Conservation (phyloP, 1,140 invertebrate genomes). For the Mycetomoellerius zeteki region DNA sequence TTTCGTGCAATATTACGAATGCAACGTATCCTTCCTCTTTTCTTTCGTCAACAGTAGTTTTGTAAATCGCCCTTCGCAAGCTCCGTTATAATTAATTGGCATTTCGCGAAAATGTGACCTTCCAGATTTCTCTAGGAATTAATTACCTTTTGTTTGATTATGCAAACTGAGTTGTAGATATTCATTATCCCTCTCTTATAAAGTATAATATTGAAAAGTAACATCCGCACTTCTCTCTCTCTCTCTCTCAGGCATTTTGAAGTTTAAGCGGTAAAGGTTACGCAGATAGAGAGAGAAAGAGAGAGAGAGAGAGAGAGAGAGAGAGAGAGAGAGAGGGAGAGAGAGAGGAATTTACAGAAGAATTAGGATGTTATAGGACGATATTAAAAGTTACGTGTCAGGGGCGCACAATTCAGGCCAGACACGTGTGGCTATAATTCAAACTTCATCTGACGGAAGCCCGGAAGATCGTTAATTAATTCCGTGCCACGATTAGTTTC, state of each 20-base stretch:
- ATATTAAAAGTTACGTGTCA: conserved; percentile 20
- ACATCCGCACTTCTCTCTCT: not conserved
- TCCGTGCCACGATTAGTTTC: not conserved
- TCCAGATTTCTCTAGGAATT: not conserved
- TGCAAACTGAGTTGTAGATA: not conserved
- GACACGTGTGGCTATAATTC: not conserved
- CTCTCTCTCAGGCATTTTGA: not conserved
- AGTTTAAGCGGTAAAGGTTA: conserved; percentile 12
- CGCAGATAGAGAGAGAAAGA: not conserved
- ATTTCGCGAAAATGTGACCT: not conserved
- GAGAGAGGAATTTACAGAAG: not conserved
- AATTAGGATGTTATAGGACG: not conserved
- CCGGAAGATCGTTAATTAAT: conserved; percentile 21
- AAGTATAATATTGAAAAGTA: not conserved
- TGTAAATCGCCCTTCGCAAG: not conserved
- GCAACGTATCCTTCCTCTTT: not conserved
- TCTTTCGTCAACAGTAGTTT: not conserved
- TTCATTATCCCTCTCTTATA: not conserved
- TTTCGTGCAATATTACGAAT: not conserved
- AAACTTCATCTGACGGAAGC: not conserved
- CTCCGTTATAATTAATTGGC: not conserved
- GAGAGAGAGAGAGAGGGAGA: no score
- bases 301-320: no score
- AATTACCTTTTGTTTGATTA: not conserved
- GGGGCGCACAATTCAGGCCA: not conserved